Percentiles rank a stretch among this genome's conserved stretches.
Conservation (phyloP, 2,797 vertebrate genomes). For the Anguilla obscura region DNA sequence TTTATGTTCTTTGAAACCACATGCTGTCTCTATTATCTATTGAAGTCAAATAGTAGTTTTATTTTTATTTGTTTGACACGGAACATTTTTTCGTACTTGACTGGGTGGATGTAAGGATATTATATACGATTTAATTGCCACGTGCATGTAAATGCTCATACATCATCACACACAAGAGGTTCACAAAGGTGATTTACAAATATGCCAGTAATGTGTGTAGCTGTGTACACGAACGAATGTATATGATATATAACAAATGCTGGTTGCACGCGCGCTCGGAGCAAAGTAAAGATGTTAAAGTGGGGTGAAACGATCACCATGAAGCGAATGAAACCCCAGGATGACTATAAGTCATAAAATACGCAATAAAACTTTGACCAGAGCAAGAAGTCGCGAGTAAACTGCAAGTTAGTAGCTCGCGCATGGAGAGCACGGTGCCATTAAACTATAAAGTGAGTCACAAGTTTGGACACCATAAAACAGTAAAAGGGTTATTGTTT, state of each 20-base stretch:
- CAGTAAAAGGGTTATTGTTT: conserved; percentile 78
- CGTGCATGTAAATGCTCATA: neutral
- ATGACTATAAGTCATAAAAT: conserved; percentile 77
- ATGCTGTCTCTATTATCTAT: neutral
- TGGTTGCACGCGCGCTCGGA: neutral
- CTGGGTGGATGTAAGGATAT: neutral
- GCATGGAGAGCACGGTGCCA: conserved; percentile 64
- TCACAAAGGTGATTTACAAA: neutral
- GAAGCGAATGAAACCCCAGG: neutral
- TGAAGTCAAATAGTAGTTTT: neutral
- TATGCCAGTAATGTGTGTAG: neutral
- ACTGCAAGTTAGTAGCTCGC: neutral
- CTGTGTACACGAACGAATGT: neutral
- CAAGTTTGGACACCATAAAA: conserved; percentile 90
- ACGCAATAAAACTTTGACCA: conserved; percentile 83
- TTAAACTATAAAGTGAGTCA: conserved; percentile 93
- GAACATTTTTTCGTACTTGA: neutral
- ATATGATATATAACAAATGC: neutral
- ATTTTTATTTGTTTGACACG: neutral
- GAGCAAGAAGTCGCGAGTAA: conserved; percentile 36
- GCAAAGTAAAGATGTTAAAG: neutral
- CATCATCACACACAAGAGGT: neutral
- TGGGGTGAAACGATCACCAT: neutral
- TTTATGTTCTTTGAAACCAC: neutral
- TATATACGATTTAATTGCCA: neutral